Evolutionary conservation across 2,113 vertebrate genomes (phyloP).

Genomic region (Paralichthys olivaceus): DNA sequence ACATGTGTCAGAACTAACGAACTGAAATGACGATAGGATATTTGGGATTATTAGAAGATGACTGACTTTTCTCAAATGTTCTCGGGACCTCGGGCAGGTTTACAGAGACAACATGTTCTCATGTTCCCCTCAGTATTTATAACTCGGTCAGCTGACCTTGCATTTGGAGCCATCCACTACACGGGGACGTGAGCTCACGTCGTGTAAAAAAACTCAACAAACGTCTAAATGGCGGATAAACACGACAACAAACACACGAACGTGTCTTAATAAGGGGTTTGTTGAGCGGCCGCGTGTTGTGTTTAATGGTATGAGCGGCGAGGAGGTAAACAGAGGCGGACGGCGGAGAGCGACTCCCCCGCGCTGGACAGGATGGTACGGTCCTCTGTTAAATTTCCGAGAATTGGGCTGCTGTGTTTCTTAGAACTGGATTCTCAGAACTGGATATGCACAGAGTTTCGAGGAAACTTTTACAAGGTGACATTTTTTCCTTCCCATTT

Average conservation of each 20-base stretch:
- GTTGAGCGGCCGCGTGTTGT: fast-evolving
- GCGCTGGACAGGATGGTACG: slow-evolving; percentile 78
- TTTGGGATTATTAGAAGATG: too few relatives aligned
- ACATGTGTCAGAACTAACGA: too few relatives aligned
- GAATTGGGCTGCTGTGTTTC: slow-evolving; percentile 95
- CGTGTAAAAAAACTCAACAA: neutral
- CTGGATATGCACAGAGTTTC: slow-evolving; percentile 95
- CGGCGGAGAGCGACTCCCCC: slow-evolving; percentile 57
- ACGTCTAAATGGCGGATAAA: neutral
- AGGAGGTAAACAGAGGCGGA: fast-evolving
- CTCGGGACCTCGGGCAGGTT: neutral
- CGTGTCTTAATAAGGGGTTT: fast-evolving
- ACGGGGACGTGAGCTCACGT: neutral
- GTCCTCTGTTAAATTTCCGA: slow-evolving; percentile 95
- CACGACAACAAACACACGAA: fast-evolving
- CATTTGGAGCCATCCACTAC: slow-evolving; percentile 60
- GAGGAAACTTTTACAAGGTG: slow-evolving; percentile 99
- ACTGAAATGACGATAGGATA: too few relatives aligned
- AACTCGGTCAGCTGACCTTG: slow-evolving; percentile 78
- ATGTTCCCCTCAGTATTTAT: slow-evolving; percentile 71
- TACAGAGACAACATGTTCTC: slow-evolving; percentile 48
- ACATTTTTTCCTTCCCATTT: slow-evolving; percentile 81
- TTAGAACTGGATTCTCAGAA: slow-evolving; percentile 99
- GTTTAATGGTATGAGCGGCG: fast-evolving
- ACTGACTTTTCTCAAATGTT: slow-evolving; percentile 9